A percentile compares a stretch with the other conserved stretches of the same genome.
phyloP scores from a whole-genome alignment of 1,140 invertebrate genomes.

The Neodiprion virginianus region DNA sequence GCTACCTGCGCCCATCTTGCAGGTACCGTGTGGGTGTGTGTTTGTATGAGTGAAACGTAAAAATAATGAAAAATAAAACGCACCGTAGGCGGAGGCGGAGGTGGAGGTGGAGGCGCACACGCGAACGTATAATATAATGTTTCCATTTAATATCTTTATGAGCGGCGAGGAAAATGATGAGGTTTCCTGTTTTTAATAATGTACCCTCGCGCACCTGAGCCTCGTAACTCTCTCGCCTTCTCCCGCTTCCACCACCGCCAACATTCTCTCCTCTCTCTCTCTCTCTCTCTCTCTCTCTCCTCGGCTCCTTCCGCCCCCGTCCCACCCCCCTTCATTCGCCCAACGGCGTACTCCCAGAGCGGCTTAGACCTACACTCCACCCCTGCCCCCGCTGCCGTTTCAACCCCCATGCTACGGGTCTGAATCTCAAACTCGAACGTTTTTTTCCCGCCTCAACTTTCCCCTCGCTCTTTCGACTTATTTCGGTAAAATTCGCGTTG shows the following conservation, averaged over 20 bases:
- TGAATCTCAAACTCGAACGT: too few relatives aligned
- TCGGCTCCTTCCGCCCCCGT: constrained; percentile 1
- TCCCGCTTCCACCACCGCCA: constrained; percentile 18
- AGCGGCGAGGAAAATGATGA: constrained; percentile 54
- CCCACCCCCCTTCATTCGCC: neutral
- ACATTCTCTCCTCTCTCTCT: constrained; percentile 21
- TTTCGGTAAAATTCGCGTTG: constrained; percentile 28
- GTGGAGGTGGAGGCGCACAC: constrained; percentile 15
- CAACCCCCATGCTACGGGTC: neutral
- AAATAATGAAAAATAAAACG: too few relatives aligned
- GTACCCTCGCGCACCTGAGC: constrained; percentile 53
- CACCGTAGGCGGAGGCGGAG: too few relatives aligned
- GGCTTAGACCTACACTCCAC: constrained; percentile 9
- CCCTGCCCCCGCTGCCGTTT: neutral
- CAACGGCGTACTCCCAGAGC: neutral
- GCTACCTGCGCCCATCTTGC: too few relatives aligned
- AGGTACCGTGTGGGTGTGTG: too few relatives aligned
- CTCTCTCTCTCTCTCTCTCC: neutral
- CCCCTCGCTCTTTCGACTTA: constrained; percentile 6
- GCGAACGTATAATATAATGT: constrained; percentile 50
- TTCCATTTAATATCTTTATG: constrained; percentile 60
- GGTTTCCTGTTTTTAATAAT: constrained; percentile 61
- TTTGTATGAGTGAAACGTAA: too few relatives aligned
- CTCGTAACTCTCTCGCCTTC: constrained; percentile 51
- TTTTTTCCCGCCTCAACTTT: neutral